Conservation (phyloP, 2,113 vertebrate genomes). For the Aptenodytes forsteri region DNA sequence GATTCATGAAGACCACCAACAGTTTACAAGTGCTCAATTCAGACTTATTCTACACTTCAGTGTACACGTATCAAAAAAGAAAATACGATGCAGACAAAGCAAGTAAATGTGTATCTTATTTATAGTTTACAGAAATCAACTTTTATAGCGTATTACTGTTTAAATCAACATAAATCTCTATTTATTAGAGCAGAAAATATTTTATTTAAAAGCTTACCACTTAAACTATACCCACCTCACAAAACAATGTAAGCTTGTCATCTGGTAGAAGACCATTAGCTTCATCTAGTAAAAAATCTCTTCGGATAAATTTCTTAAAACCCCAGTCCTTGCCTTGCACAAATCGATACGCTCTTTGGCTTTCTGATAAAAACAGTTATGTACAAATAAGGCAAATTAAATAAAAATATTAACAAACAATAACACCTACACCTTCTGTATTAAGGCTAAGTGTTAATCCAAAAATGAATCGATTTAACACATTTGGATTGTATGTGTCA, state of each 20-base stretch:
- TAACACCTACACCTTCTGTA: neutral
- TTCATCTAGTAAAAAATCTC: conserved; percentile 98
- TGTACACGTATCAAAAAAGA: neutral
- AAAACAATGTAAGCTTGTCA: conserved; percentile 97
- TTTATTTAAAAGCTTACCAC: neutral
- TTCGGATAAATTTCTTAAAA: conserved; percentile 98
- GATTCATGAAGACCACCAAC: neutral
- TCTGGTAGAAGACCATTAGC: conserved; percentile 96
- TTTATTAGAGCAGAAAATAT: neutral
- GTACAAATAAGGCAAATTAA: neutral
- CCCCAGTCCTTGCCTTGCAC: conserved; percentile 99
- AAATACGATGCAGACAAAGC: neutral
- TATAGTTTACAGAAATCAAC: neutral
- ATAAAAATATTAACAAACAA: neutral
- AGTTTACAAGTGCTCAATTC: neutral
- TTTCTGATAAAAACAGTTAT: conserved; percentile 80
- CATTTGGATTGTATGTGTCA: neutral
- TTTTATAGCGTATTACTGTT: neutral
- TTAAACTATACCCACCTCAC: conserved; percentile 84
- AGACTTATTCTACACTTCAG: neutral
- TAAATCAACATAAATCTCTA: neutral
- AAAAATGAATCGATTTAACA: neutral
- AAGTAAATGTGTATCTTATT: neutral
- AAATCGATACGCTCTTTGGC: conserved; percentile 99
- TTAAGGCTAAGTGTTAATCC: neutral